A percentile compares a stretch with the other conserved stretches of the same genome.
phyloP scores from a whole-genome alignment of 2,113 vertebrate genomes.

The Gorsachius goisagi region DNA sequence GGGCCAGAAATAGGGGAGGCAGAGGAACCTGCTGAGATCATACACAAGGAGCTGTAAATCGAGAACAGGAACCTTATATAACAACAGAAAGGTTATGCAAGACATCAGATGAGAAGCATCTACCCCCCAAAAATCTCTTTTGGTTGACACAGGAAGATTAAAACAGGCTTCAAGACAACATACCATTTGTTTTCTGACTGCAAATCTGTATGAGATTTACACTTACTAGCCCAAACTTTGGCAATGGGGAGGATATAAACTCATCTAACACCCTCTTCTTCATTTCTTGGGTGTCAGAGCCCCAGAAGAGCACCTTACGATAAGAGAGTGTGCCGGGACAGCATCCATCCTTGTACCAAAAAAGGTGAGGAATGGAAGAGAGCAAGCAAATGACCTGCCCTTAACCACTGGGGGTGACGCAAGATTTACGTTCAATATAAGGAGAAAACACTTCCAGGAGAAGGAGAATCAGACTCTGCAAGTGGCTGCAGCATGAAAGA shows the following conservation, averaged over 20 bases:
- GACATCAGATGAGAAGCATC: neutral
- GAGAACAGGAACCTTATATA: neutral
- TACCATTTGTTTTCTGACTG: neutral
- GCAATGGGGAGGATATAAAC: neutral
- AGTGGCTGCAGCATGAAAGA: neutral
- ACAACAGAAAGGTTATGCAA: neutral
- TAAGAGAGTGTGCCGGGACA: neutral
- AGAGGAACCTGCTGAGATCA: neutral
- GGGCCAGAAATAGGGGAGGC: neutral
- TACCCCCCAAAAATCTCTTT: neutral
- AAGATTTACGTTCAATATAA: neutral
- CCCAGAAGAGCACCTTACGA: neutral
- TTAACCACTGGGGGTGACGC: neutral
- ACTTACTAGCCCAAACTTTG: neutral
- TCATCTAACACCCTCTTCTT: neutral
- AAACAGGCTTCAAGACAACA: neutral
- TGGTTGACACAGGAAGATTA: neutral
- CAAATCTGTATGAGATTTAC: neutral
- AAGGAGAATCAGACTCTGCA: neutral
- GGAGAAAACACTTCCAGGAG: neutral
- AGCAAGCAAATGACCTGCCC: neutral
- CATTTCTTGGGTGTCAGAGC: neutral
- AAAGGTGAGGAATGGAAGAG: neutral
- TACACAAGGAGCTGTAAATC: neutral
- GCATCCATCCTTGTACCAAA: neutral